phyloP scores from a whole-genome alignment of 37 sponge, comb jelly and placozoan species.

The Lycopodina hypogea region DNA sequence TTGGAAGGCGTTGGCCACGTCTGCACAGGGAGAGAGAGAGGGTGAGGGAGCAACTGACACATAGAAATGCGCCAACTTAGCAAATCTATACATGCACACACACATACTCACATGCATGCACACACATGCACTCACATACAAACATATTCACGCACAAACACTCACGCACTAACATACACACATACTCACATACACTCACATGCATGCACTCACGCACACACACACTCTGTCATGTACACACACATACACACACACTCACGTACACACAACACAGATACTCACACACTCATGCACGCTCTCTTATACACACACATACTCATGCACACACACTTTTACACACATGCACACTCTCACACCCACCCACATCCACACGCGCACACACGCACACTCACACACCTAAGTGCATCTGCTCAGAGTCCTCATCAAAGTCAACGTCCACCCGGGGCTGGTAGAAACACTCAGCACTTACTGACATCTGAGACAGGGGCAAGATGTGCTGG shows the following conservation, averaged over 20 bases:
- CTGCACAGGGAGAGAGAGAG: slow-evolving; percentile 24
- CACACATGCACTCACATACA: too few relatives aligned
- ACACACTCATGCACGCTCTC: too few relatives aligned
- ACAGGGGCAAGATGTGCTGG: slow-evolving; percentile 64
- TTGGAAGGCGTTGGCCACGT: slow-evolving; percentile 73
- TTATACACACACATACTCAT: too few relatives aligned
- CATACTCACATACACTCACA: too few relatives aligned
- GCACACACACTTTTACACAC: too few relatives aligned
- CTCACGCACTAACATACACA: too few relatives aligned
- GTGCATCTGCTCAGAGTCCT: slow-evolving; percentile 31
- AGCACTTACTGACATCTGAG: slow-evolving; percentile 63
- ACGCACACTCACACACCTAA: slow-evolving; percentile 15
- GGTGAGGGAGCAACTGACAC: not conserved
- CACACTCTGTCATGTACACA: not conserved
- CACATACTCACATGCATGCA: too few relatives aligned
- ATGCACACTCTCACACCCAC: too few relatives aligned
- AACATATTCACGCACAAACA: too few relatives aligned
- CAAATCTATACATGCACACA: too few relatives aligned
- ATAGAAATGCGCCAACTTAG: too few relatives aligned
- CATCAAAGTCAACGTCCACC: slow-evolving; percentile 15
- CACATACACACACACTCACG: not conserved
- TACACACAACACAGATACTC: not conserved
- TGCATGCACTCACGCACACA: not conserved
- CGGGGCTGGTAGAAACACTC: slow-evolving; percentile 41
- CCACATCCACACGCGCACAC: not conserved